A percentile compares a stretch with the other conserved stretches of the same genome.
phyloP scores from a whole-genome alignment of 2,797 vertebrate species.

The Sebastes alutus region DNA sequence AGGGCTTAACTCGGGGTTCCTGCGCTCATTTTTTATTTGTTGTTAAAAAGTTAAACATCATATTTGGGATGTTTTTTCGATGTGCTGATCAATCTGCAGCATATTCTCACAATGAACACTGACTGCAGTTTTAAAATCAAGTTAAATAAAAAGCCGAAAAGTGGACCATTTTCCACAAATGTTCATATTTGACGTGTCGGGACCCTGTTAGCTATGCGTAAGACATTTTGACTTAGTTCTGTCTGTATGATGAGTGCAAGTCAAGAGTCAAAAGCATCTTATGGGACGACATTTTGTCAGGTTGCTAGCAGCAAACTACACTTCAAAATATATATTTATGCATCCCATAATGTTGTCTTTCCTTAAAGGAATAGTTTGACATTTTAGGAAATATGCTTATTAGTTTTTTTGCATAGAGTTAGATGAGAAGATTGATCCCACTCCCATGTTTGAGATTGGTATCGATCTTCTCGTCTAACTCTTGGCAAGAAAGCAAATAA shows the following conservation, averaged over 20 bases:
- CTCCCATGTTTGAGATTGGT: background rate
- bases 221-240: no score
- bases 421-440: background rate
- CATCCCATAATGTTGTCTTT: background rate
- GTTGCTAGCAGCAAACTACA: background rate
- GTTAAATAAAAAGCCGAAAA: background rate
- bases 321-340: background rate
- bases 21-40: background rate
- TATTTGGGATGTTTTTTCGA: background rate
- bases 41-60: background rate
- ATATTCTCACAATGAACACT: background rate
- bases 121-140: background rate
- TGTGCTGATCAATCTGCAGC: background rate
- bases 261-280: no score
- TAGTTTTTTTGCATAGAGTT: background rate
- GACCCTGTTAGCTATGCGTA: background rate
- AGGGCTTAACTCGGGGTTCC: conserved; percentile 4
- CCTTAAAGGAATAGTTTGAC: no score
- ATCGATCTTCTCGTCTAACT: background rate
- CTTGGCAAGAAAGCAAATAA: no score
- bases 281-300: background rate
- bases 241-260: no score
- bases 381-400: no score
- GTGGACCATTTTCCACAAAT: no score
- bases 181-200: conserved; percentile 1